Conservation (phyloP, 2,797 vertebrate genomes). For the Spatula clypeata region DNA sequence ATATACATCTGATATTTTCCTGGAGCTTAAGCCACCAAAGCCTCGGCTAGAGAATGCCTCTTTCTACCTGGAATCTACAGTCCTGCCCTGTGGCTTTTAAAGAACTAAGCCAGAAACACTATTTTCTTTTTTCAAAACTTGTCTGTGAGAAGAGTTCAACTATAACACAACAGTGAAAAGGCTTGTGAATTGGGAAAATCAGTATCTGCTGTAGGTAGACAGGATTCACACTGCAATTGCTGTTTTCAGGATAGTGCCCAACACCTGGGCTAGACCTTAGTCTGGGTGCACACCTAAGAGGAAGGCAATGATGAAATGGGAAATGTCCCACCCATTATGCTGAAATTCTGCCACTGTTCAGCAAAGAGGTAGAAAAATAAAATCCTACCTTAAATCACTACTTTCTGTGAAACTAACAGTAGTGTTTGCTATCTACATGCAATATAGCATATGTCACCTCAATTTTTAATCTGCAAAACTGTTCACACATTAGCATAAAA, state of each 20-base stretch:
- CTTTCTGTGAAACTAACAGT: background rate
- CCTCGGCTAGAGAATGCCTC: accelerated
- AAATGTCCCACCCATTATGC: background rate
- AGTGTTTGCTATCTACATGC: background rate
- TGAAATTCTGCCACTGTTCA: background rate
- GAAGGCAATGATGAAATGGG: background rate
- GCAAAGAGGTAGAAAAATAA: background rate
- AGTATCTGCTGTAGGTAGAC: background rate
- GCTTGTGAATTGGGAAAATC: background rate
- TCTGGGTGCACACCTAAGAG: background rate
- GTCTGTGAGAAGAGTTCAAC: background rate
- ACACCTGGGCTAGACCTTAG: background rate
- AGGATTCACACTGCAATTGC: background rate
- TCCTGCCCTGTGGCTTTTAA: background rate
- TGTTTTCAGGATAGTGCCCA: background rate
- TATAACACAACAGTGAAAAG: background rate
- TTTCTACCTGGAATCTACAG: background rate
- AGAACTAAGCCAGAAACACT: background rate
- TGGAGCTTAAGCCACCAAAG: background rate
- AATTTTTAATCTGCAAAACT: background rate
- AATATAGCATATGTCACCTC: background rate
- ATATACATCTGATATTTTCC: background rate
- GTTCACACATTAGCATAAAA: background rate
- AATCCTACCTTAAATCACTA: background rate
- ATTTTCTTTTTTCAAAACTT: background rate